These are phyloP conservation scores for Pseudorectes ferrugineus DNA, from an alignment of 2,113 vertebrate species.

Conservation along the genomic window DNA sequence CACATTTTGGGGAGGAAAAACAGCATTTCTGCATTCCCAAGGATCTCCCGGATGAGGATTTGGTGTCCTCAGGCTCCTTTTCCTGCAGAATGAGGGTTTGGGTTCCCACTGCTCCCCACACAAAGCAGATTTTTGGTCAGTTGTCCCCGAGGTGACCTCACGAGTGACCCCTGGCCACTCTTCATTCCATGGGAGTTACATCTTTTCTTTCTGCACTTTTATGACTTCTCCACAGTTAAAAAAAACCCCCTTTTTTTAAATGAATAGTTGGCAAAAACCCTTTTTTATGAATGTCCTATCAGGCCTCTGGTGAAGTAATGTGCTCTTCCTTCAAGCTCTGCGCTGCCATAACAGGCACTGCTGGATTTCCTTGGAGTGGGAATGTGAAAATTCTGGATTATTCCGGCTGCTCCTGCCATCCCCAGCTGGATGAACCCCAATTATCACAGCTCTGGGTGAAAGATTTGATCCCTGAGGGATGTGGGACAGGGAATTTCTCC, in stretches of 20 bases:
- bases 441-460: background rate
- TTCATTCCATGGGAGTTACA: background rate
- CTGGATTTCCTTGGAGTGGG: background rate
- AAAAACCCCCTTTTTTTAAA: rapidly evolving
- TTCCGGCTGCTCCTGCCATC: background rate
- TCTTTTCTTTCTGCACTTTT: background rate
- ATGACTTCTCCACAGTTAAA: background rate
- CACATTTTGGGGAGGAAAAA: no score
- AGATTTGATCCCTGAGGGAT: background rate
- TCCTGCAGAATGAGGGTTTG: background rate
- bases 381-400: background rate
- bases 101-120: background rate
- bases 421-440: rapidly evolving
- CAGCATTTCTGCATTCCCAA: no score
- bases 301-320: background rate
- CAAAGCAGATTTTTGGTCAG: background rate
- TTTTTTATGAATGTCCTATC: background rate
- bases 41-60: no score
- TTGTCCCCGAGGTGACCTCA: background rate
- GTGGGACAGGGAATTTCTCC: background rate
- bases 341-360: background rate
- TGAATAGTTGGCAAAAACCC: background rate
- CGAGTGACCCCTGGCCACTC: background rate
- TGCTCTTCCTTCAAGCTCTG: background rate
- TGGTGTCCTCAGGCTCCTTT: background rate